Base-by-base conservation (phyloP, 2,797 vertebrate species). In the Darevskia mixta region DNA sequence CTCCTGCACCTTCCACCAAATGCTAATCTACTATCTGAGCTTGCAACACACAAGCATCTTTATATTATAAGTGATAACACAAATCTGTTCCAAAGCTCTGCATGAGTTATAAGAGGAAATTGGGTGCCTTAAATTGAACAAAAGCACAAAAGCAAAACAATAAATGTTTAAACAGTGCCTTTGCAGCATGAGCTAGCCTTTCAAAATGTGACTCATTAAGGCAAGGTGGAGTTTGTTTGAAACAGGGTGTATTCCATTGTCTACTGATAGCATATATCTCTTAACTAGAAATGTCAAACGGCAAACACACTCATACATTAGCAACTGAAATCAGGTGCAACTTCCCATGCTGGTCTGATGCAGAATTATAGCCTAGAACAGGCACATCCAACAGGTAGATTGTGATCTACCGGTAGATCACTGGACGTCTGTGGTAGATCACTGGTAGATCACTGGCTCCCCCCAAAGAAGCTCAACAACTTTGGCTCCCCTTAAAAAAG, bases 191-290 rank as follows among this genome's bases (percentile, higher is more conserved):
- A 41, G 38, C 17, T 55, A 45, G 29, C 82, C 66, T 90, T 92
- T 91, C 86, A 92, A 87, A 88, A 89, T 38, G 3, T 83, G 72
- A 88, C 45, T 90, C 89, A 86, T 41, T 64, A 79, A 87, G 38
- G 78, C 41, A 88, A 90, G 89, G 67, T 92, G 79, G 27, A 58
- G 35, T 17, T 55, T 80, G 23, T 78, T 18, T 92, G 90, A 85
- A 84, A 83, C 27, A 35, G 23, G 69, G 6, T 61, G 32, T 35
- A 58, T 35, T 92, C 45, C 7, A 49, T 29, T 64, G 38, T 81
- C 80, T 61, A 69, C 0, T 3, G 69, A 69, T 75, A 90, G 86
- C 23, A 43, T 69, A 93, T 90, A 87, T 87, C 10, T 13, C 58
- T 88, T 80, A 73, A 81, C 55, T 71, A 69, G 13, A 73, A 43